Base-by-base conservation (phyloP, 2,113 vertebrate species). In the Patagioenas fasciata region DNA sequence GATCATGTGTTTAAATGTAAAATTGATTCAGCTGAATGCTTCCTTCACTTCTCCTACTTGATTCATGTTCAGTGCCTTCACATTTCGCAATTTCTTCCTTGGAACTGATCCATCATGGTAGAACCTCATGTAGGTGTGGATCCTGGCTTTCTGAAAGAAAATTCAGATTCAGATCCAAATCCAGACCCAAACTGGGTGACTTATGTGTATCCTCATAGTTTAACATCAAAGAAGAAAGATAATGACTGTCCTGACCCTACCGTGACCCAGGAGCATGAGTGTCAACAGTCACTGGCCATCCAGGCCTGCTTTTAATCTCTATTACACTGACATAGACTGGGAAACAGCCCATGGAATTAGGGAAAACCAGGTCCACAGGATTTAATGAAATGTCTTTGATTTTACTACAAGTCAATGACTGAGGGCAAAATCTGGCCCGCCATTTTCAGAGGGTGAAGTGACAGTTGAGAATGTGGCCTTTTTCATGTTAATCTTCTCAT, bases 191-290 rank as follows among this genome's bases (percentile, higher is more conserved):
- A 86, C 20, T 47, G 61, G 13, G 15, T 51, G 71, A 88, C 9
- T 44, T 7, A 6, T 34, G 14, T 48, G 31, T 57, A 66, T 84
- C 38, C 40, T 86, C 80, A 74, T 56, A 48, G 13, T 42, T 74
- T 67, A 61, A 88, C 80, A 94, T 94, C 85, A 94, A 94, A 97
- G 92, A 60, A 78, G 64, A 91, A 84, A 86, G 80, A 91, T 88
- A 88, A 95, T 42, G n/a, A 65, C 36, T 71, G 29, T 80, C 34
- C 73, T 92, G 91, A 93, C 83, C 83, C 51, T 92, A 38, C 25
- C 29, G 12, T 62, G 86, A 96, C 56, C 51, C 69, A 92, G 80
- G 29, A 78, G 12, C 56, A 47, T 23, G 47, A 69, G 40, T 73
- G 71, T 53, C 62, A 91, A 25, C 4, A 24, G 47, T 66, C 71